These are phyloP conservation scores for Dromiciops gliroides DNA, from an alignment of 2,113 vertebrate genomes.

Conservation along the genomic window DNA sequence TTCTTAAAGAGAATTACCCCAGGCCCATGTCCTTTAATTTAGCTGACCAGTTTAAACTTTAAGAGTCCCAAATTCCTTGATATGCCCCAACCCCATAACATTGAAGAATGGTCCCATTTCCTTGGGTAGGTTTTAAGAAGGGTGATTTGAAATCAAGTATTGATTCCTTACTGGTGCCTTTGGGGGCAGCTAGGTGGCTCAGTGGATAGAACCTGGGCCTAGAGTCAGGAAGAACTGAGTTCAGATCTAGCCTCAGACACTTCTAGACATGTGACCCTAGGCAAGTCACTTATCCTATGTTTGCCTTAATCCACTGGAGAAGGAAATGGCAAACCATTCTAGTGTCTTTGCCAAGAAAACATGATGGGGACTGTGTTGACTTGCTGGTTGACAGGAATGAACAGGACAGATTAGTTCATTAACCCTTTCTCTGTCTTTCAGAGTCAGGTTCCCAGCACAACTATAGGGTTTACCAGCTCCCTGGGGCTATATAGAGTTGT, in stretches of 20 bases:
- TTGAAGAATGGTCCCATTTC: neutral
- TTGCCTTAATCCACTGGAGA: neutral
- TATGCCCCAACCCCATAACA: too few relatives aligned
- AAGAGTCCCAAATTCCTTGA: too few relatives aligned
- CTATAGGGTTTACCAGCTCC: neutral
- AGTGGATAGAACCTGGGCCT: neutral
- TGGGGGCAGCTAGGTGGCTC: neutral
- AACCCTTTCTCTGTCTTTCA: neutral
- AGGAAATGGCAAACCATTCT: neutral
- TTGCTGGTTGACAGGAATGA: neutral
- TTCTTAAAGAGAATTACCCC: too few relatives aligned
- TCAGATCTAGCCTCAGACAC: neutral
- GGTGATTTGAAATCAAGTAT: neutral
- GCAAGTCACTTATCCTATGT: neutral
- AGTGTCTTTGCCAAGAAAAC: neutral
- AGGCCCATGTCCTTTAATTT: too few relatives aligned
- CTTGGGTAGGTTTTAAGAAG: neutral
- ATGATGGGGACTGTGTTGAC: neutral
- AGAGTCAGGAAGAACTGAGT: neutral
- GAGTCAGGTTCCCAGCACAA: neutral
- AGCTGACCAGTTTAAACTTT: too few relatives aligned
- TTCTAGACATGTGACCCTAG: neutral
- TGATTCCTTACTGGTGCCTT: neutral
- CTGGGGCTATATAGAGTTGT: neutral
- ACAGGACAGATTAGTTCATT: neutral